phyloP scores from a whole-genome alignment of 2,113 vertebrate genomes.

The Bubo blakistoni region DNA sequence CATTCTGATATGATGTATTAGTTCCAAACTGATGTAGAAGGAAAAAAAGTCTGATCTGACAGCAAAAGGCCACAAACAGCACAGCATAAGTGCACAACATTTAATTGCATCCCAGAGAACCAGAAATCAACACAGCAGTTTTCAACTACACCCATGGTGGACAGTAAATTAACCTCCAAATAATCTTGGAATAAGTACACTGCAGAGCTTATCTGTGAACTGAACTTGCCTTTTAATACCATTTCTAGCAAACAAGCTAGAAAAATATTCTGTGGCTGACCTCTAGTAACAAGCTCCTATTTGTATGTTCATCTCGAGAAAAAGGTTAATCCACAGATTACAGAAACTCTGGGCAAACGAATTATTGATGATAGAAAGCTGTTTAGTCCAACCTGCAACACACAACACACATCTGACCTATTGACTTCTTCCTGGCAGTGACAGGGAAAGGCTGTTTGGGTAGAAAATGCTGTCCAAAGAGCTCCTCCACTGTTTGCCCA shows the following conservation, averaged over 20 bases:
- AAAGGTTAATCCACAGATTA: constrained; percentile 48
- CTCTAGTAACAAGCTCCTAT: background rate
- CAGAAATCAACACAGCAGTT: background rate
- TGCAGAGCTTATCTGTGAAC: constrained; percentile 36
- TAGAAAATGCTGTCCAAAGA: background rate
- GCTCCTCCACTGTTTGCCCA: background rate
- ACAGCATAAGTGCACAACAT: background rate
- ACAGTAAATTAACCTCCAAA: background rate
- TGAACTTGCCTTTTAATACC: constrained; percentile 45
- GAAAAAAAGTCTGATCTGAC: background rate
- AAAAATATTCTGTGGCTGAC: constrained; percentile 39
- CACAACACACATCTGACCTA: background rate
- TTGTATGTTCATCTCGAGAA: background rate
- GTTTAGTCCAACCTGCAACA: background rate
- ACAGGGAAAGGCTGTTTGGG: background rate
- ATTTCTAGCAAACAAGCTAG: constrained; percentile 36
- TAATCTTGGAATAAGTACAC: constrained; percentile 1
- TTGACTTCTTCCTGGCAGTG: background rate
- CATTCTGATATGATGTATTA: background rate
- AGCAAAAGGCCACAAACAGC: background rate
- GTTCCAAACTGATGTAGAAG: background rate
- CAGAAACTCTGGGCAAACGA: background rate
- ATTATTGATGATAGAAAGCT: background rate
- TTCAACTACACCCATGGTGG: background rate
- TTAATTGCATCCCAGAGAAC: background rate